phyloP scores from a whole-genome alignment of 1,140 invertebrate genomes.

The Papilio xuthus region DNA sequence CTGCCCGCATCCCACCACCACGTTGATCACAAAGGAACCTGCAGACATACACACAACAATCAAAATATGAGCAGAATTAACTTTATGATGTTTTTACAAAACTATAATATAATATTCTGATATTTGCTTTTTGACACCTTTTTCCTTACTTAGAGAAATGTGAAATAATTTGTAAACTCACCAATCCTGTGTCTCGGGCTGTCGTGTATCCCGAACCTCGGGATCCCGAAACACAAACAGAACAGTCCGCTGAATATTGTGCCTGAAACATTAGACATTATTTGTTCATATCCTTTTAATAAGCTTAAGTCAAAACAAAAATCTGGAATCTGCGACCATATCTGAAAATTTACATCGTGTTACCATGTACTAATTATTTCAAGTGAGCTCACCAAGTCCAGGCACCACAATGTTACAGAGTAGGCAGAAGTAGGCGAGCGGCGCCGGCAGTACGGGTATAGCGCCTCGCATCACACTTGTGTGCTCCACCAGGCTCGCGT shows the following conservation, averaged over 20 bases:
- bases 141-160: background rate
- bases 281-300: background rate
- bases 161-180: slow-evolving; percentile 47
- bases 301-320: no score
- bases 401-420: slow-evolving; percentile 93
- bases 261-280: slow-evolving; percentile 82
- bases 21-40: slow-evolving; percentile 89
- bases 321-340: no score
- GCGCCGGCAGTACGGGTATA: slow-evolving; percentile 93
- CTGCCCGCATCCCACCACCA: slow-evolving; percentile 92
- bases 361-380: slow-evolving; percentile 19
- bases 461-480: slow-evolving; percentile 92
- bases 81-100: no score
- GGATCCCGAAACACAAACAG: slow-evolving; percentile 93
- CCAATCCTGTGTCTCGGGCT: slow-evolving; percentile 87
- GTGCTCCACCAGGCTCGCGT: slow-evolving; percentile 89
- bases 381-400: slow-evolving; percentile 87
- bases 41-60: slow-evolving; percentile 38
- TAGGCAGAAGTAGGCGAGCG: slow-evolving; percentile 92
- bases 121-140: no score
- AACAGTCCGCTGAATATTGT: slow-evolving; percentile 93
- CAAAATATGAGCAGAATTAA: no score
- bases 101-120: no score
- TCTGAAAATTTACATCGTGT: background rate
- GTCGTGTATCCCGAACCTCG: slow-evolving; percentile 90